Conservation (phyloP, 2,888 invertebrate genomes). For the Orchestes rusci region DNA sequence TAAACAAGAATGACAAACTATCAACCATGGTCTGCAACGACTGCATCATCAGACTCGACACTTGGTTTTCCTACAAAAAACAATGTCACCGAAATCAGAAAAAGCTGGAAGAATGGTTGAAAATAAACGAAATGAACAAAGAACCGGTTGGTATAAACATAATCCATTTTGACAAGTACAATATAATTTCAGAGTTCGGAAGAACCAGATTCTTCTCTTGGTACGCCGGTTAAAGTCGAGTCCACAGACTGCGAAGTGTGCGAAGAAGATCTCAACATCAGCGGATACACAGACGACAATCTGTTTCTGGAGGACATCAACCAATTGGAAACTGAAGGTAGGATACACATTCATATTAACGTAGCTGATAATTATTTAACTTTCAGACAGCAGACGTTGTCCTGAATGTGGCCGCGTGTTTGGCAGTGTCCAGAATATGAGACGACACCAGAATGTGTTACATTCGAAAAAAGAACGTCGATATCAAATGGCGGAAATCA, state of each 20-base stretch:
- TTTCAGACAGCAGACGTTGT: slow-evolving; percentile 26
- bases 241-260: too few relatives aligned
- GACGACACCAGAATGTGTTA: slow-evolving; percentile 35
- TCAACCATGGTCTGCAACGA: slow-evolving; percentile 59
- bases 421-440: slow-evolving; percentile 34
- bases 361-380: background rate
- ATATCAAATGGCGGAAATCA: slow-evolving; percentile 17
- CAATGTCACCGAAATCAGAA: slow-evolving; percentile 58
- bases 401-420: slow-evolving; percentile 36
- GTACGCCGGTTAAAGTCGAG: too few relatives aligned
- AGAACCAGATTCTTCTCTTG: too few relatives aligned
- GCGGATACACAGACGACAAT: background rate
- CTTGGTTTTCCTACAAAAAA: slow-evolving; percentile 60
- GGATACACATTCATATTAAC: too few relatives aligned
- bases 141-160: too few relatives aligned
- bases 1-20: slow-evolving; percentile 55
- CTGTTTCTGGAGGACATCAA: background rate
- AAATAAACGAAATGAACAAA: slow-evolving; percentile 21
- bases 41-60: slow-evolving; percentile 57
- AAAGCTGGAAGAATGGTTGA: slow-evolving; percentile 54
- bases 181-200: too few relatives aligned
- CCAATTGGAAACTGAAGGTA: slow-evolving; percentile 7
- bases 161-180: too few relatives aligned
- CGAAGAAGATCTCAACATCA: too few relatives aligned
- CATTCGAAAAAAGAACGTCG: slow-evolving; percentile 23